Evolutionary conservation across 2,888 invertebrate species (phyloP), one percentile per base, ranked within the genome.

Genomic region (Eupithecia vulgata): DNA sequence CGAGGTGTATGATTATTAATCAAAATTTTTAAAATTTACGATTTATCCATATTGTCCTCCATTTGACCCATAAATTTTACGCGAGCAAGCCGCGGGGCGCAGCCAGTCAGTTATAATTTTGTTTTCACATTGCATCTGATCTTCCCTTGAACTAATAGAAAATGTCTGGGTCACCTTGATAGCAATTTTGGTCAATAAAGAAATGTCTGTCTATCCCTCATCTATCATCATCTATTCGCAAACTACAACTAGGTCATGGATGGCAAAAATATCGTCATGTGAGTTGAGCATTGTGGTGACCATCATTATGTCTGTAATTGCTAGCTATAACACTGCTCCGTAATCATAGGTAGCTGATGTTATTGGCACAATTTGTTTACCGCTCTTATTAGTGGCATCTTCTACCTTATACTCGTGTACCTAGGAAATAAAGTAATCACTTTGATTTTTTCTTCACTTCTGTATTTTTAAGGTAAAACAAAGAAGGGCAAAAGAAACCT

Each of bases 161-260:
- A 45, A 61, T 13, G 25, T 57, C 62, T 61, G 48, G 64, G 52
- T 74, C 59, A 66, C 74, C 74, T 74, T 71, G 74, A 66, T 65
- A 62, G 17, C 37, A 61, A 71, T 71, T 71, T 74, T 35, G 68
- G 42, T 40, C 68, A 74, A 74, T 74, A 66, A 74, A 59, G 45
- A 64, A 52, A 70, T 64, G 37, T 10, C 37, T n/a, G 34, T 69
- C 62, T 35, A 62, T 69, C 69, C 37, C 42, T 2, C 57, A 61
- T 69, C 25, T 69, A 42, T 68, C 34, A 68, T 40, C 57, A 71
- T 68, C 52, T 61, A 70, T 74, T 71, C 42, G 71, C 74, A 68
- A 57, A 69, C 52, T 21, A 64, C 34, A 72, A 72, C 64, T 70
- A 37, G 75, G 72, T 75, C 75, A 72, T 48, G 72, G 62, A 59